Percentiles rank a stretch among this genome's conserved stretches.
These are phyloP conservation scores for Bellardia pandia DNA, from an alignment of 2,888 invertebrate species.

Conservation along the genomic window DNA sequence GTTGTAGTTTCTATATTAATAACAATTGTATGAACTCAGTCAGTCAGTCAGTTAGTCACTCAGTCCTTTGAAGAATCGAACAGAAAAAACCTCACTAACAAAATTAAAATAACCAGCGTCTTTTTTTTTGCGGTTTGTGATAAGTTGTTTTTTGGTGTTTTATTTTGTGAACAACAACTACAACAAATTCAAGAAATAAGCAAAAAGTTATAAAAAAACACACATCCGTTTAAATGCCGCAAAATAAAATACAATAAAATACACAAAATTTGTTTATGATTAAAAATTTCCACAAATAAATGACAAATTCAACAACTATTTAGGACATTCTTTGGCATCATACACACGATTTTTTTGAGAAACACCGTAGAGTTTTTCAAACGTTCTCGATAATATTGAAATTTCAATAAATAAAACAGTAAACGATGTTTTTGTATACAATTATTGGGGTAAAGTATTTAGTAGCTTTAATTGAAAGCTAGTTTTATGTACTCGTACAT, in stretches of 20 bases:
- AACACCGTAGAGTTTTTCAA: too few relatives aligned
- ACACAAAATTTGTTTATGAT: slow-evolving; percentile 1
- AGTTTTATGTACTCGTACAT: too few relatives aligned
- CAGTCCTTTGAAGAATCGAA: slow-evolving; percentile 57
- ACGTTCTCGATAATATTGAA: too few relatives aligned
- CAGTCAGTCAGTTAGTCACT: slow-evolving; percentile 12
- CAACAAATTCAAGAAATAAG: slow-evolving; percentile 4
- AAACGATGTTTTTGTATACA: too few relatives aligned
- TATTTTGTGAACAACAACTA: slow-evolving; percentile 3
- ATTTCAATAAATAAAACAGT: too few relatives aligned
- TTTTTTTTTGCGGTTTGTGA: slow-evolving; percentile 60
- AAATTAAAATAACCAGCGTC: slow-evolving; percentile 1
- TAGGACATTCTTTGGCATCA: background rate
- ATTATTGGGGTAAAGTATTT: too few relatives aligned
- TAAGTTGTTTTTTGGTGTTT: slow-evolving; percentile 42
- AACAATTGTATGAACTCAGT: slow-evolving; percentile 7
- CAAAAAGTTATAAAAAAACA: slow-evolving; percentile 3
- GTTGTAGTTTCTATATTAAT: slow-evolving; percentile 32
- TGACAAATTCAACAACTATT: slow-evolving; percentile 35
- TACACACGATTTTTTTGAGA: too few relatives aligned
- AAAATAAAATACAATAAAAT: slow-evolving; percentile 14
- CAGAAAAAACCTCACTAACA: background rate
- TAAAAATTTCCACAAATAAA: slow-evolving; percentile 24
- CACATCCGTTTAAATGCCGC: slow-evolving; percentile 50
- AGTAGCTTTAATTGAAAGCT: too few relatives aligned